Evolutionary conservation across 2,797 vertebrate genomes (phyloP).

Genomic region (Novumbra hubbsi): DNA sequence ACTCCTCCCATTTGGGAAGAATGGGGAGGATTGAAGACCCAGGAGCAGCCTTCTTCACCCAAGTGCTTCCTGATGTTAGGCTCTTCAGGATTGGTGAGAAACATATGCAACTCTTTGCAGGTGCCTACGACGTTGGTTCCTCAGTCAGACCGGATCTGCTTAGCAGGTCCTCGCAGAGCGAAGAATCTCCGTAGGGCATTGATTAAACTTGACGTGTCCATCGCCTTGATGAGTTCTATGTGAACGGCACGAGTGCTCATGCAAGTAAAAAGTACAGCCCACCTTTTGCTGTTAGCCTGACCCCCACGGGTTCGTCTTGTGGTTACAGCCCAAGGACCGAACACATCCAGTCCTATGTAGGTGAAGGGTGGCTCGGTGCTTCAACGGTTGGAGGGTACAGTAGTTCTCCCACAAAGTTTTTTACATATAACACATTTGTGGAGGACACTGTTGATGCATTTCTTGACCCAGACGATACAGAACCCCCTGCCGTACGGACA

Average conservation of each 20-base stretch:
- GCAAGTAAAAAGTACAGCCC: constrained; percentile 37
- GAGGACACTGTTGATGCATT: not conserved
- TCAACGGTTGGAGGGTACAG: not conserved
- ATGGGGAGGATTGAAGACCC: no score
- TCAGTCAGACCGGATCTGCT: no score
- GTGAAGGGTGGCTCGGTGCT: no score
- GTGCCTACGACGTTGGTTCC: constrained; percentile 29
- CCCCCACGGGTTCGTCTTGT: constrained; percentile 23
- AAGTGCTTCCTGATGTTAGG: no score
- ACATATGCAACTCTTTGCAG: constrained; percentile 13
- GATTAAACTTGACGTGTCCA: constrained; percentile 24
- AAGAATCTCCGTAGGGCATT: constrained; percentile 15
- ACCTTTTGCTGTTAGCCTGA: constrained; percentile 14
- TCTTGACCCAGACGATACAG: not conserved
- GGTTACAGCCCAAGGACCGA: constrained; percentile 24
- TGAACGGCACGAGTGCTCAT: constrained; percentile 29
- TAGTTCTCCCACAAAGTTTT: not conserved
- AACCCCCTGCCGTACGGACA: not conserved
- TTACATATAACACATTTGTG: not conserved
- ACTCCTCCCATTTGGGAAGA: no score
- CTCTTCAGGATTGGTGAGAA: no score
- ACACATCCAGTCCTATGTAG: constrained; percentile 25
- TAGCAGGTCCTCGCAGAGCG: constrained; percentile 12
- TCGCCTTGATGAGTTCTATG: constrained; percentile 34
- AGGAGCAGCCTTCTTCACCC: no score